Percentiles rank a stretch among this genome's conserved stretches.
Evolutionary conservation across 2,797 vertebrate species (phyloP).

Genomic region (Mormyrops attenuatus): DNA sequence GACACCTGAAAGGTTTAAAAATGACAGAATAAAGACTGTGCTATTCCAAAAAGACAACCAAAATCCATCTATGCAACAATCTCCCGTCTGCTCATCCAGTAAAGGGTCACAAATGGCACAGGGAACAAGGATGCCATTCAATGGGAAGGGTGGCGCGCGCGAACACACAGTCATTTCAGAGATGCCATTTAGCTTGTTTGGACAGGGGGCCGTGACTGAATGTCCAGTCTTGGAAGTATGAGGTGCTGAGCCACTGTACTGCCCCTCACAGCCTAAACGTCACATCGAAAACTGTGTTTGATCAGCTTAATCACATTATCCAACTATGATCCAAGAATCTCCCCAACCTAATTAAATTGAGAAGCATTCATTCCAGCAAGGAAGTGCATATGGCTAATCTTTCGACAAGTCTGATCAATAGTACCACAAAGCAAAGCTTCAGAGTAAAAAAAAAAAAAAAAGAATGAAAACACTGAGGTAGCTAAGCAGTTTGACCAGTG

Average conservation of each 20-base stretch:
- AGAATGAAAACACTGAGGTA: not conserved
- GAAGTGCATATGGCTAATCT: not conserved
- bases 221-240: not conserved
- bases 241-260: not conserved
- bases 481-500: not conserved
- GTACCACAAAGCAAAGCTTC: not conserved
- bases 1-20: conserved; percentile 72
- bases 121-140: not conserved
- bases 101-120: not conserved
- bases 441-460: not conserved
- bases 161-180: not conserved
- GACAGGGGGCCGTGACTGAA: not conserved
- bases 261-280: not conserved
- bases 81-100: not conserved
- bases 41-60: not conserved
- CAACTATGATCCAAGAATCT: not conserved
- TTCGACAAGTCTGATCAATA: not conserved
- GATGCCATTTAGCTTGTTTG: not conserved
- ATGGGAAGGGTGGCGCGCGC: not conserved
- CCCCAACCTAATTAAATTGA: not conserved
- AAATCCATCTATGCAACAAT: not conserved
- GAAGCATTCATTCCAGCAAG: not conserved
- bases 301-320: not conserved
- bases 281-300: not conserved
- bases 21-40: not conserved